These are phyloP conservation scores for Netelia inedita DNA, from an alignment of 2,888 invertebrate species.

Conservation along the genomic window DNA sequence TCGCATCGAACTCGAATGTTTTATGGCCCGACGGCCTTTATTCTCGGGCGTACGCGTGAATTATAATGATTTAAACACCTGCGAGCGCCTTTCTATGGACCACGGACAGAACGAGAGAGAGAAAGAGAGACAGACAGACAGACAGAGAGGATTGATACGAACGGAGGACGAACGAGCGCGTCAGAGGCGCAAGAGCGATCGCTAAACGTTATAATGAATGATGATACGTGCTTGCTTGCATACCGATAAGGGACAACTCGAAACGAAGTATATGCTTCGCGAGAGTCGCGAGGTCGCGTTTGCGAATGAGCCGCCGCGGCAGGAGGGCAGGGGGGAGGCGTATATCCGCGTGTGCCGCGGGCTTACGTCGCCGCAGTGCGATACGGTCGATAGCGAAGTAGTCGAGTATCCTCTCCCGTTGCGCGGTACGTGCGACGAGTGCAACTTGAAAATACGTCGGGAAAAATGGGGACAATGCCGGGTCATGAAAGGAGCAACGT, in stretches of 20 bases:
- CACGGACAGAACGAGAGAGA: neutral
- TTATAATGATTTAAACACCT: constrained; percentile 13
- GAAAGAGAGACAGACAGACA: no score
- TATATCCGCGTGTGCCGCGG: constrained; percentile 57
- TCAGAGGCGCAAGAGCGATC: constrained; percentile 28
- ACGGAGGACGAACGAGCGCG: neutral
- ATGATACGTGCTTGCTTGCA: constrained; percentile 13
- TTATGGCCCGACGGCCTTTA: neutral
- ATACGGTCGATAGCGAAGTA: constrained; percentile 78
- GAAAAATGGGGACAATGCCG: constrained; percentile 14
- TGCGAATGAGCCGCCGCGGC: constrained; percentile 45
- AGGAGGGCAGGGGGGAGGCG: constrained; percentile 29
- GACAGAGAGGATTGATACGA: neutral
- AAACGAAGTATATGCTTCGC: constrained; percentile 11
- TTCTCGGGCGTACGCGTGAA: neutral
- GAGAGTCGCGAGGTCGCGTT: constrained; percentile 60
- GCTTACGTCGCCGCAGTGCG: constrained; percentile 78
- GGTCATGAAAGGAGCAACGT: constrained; percentile 2
- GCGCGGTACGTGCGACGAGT: constrained; percentile 53
- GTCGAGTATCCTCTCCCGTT: constrained; percentile 53
- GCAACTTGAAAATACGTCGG: constrained; percentile 39
- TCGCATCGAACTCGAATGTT: constrained; percentile 22
- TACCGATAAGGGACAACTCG: constrained; percentile 13
- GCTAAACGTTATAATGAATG: constrained; percentile 51
- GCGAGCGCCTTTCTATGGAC: constrained; percentile 27